Percentiles rank a stretch among this genome's conserved stretches.
These are phyloP conservation scores for Rhinolophus ferrumequinum DNA, from an alignment of 2,113 vertebrate genomes.

Conservation along the genomic window DNA sequence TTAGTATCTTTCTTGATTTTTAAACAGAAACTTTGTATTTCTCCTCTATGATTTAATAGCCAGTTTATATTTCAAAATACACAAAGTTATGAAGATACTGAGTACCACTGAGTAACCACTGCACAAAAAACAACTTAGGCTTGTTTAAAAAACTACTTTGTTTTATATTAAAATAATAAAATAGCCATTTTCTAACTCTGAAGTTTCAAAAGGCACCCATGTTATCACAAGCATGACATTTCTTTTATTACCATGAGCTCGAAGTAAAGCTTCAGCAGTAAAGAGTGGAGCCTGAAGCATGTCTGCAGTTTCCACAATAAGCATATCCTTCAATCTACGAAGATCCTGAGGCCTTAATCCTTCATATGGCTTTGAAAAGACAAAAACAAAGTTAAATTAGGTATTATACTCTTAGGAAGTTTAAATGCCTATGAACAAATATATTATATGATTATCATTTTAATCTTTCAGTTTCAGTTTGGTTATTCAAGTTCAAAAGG, in stretches of 20 bases:
- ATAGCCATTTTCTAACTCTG: background rate
- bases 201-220: conserved; percentile 29
- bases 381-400: conserved; percentile 63
- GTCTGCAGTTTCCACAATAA: conserved; percentile 99
- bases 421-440: conserved; percentile 13
- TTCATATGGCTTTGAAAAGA: conserved; percentile 91
- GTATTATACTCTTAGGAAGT: background rate
- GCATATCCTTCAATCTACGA: conserved; percentile 96
- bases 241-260: conserved; percentile 93
- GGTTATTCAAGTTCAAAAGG: background rate
- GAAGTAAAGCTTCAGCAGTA: conserved; percentile 97
- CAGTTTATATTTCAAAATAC: conserved; percentile 8
- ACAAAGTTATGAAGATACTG: background rate
- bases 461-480: conserved; percentile 13
- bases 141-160: conserved; percentile 26
- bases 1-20: background rate
- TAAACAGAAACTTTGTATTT: background rate
- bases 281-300: conserved; percentile 99
- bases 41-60: background rate
- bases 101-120: background rate
- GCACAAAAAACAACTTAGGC: background rate
- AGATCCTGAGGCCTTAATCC: conserved; percentile 96
- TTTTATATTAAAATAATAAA: conserved; percentile 27
- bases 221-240: background rate
- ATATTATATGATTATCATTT: background rate